These are phyloP conservation scores for Hippocampus mohnikei DNA, from an alignment of 2,113 vertebrate species.

Conservation along the genomic window DNA sequence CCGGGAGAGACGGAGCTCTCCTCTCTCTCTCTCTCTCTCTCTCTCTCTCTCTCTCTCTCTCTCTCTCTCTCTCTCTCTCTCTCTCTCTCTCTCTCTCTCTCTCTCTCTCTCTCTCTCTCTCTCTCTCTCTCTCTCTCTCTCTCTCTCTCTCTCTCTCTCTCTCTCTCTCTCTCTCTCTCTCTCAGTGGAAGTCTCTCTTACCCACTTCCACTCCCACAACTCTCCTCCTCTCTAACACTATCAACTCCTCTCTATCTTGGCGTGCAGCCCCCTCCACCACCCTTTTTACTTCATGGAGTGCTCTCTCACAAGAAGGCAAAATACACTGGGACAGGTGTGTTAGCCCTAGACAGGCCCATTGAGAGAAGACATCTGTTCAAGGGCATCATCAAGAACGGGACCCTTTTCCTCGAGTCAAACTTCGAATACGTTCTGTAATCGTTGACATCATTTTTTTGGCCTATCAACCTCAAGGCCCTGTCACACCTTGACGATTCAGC, in stretches of 20 bases:
- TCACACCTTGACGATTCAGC: too few relatives aligned
- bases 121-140: slow-evolving; percentile 28
- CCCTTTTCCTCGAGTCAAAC: too few relatives aligned
- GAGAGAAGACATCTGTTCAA: background rate
- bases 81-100: slow-evolving; percentile 22
- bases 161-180: slow-evolving; percentile 26
- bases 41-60: slow-evolving; percentile 24
- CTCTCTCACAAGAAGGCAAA: background rate
- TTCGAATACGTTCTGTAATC: too few relatives aligned
- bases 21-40: slow-evolving; percentile 49
- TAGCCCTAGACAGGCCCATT: background rate
- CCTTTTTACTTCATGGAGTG: background rate
- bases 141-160: slow-evolving; percentile 25
- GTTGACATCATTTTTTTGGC: too few relatives aligned
- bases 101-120: slow-evolving; percentile 47
- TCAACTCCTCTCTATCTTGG: slow-evolving; percentile 28
- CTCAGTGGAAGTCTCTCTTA: slow-evolving; percentile 12
- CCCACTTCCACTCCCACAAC: slow-evolving; percentile 34
- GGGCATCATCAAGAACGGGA: background rate
- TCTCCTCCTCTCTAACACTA: slow-evolving; percentile 34
- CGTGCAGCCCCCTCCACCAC: slow-evolving; percentile 13
- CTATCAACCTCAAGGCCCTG: too few relatives aligned
- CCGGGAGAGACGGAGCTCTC: slow-evolving; percentile 71
- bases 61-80: slow-evolving; percentile 30
- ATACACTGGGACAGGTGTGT: background rate